These are phyloP conservation scores for Promerops cafer DNA, from an alignment of 2,113 vertebrate genomes.

Conservation along the genomic window DNA sequence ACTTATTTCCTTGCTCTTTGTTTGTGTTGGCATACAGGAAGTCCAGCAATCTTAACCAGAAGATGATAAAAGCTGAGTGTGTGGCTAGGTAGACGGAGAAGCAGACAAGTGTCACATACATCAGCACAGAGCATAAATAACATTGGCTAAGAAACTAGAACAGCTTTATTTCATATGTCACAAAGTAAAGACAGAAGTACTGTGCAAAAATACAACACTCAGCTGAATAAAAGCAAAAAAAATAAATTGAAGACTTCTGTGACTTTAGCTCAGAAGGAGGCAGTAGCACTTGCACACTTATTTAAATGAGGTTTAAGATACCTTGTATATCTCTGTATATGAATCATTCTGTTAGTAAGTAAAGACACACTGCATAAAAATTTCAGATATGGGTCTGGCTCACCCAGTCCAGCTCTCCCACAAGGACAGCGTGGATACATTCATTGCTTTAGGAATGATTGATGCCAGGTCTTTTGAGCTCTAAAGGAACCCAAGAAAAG, in stretches of 20 bases:
- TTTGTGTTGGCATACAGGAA: constrained; percentile 3
- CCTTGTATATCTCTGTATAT: neutral
- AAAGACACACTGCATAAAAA: neutral
- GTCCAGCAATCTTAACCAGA: neutral
- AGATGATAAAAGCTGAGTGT: neutral
- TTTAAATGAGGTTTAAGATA: constrained; percentile 25
- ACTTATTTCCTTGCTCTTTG: neutral
- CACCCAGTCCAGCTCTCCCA: neutral
- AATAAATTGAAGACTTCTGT: neutral
- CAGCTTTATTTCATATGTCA: neutral
- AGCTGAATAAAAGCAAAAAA: neutral
- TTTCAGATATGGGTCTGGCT: neutral
- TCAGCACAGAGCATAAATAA: neutral
- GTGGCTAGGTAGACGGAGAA: neutral
- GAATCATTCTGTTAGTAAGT: neutral
- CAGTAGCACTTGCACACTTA: constrained; percentile 18
- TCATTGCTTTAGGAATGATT: constrained; percentile 21
- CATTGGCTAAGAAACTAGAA: neutral
- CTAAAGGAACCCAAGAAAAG: neutral
- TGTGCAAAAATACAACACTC: neutral
- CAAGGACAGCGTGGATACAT: neutral
- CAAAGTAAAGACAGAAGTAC: neutral
- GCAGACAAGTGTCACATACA: neutral
- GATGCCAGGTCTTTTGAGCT: neutral
- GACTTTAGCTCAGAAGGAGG: constrained; percentile 33